phyloP scores from a whole-genome alignment of 2,888 invertebrate species.

The Macrophya alboannulata region DNA sequence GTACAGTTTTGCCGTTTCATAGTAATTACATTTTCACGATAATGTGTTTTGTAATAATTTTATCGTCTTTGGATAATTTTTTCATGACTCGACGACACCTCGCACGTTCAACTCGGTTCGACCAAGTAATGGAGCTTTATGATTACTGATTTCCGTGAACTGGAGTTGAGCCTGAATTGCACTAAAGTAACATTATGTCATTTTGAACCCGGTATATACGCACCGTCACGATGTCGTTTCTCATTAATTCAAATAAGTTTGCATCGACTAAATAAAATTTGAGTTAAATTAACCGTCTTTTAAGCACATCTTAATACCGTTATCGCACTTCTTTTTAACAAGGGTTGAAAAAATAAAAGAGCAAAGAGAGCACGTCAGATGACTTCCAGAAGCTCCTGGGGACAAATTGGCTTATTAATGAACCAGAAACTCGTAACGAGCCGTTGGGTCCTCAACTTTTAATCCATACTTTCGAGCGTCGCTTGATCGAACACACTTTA shows the following conservation, averaged over 20 bases:
- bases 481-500: conserved; percentile 10
- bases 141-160: conserved; percentile 31
- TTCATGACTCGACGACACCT: background rate
- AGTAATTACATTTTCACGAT: background rate
- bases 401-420: conserved; percentile 34
- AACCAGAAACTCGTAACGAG: conserved; percentile 38
- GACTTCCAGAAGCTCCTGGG: background rate
- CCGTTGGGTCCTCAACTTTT: conserved; percentile 5
- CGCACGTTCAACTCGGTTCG: background rate
- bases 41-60: background rate
- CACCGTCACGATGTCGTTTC: background rate
- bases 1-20: background rate
- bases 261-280: background rate
- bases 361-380: background rate
- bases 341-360: background rate
- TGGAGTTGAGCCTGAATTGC: conserved; percentile 14
- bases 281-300: background rate
- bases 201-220: background rate
- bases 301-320: conserved; percentile 24
- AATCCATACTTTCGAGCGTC: background rate
- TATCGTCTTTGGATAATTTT: conserved; percentile 6
- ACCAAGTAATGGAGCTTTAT: conserved; percentile 28
- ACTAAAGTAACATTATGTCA: conserved; percentile 21
- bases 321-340: conserved; percentile 4
- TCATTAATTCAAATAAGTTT: conserved; percentile 2